Percentiles rank a stretch among this genome's conserved stretches.
Evolutionary conservation across 2,113 vertebrate genomes (phyloP).

Genomic region (Columba livia): DNA sequence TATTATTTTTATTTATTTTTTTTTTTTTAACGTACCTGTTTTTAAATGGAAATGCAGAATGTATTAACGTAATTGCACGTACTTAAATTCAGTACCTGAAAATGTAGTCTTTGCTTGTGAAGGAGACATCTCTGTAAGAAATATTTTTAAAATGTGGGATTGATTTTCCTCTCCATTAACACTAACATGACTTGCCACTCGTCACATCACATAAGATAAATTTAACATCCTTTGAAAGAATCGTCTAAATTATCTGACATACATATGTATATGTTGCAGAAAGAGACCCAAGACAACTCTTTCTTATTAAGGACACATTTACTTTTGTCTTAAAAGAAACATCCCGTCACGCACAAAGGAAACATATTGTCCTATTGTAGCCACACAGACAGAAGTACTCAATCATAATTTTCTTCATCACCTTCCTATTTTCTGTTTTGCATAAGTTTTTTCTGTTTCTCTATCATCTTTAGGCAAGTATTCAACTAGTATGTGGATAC

Average conservation of each 20-base stretch:
- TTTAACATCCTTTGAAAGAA: not conserved
- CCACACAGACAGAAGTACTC: not conserved
- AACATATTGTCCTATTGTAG: not conserved
- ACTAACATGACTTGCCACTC: fast-evolving
- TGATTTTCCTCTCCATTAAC: not conserved
- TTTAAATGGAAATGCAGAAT: not conserved
- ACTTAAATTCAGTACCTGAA: not conserved
- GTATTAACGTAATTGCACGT: not conserved
- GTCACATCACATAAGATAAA: not conserved
- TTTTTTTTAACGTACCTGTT: not conserved
- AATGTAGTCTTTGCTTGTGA: not conserved
- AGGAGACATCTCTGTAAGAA: not conserved
- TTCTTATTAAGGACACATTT: not conserved
- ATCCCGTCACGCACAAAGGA: not conserved
- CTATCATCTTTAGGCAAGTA: not conserved
- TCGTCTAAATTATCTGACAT: not conserved
- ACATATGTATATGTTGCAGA: not conserved
- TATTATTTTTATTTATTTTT: not conserved
- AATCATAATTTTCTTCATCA: not conserved
- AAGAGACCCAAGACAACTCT: not conserved
- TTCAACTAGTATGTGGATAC: not conserved
- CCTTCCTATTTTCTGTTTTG: not conserved
- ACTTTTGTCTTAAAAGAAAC: not conserved
- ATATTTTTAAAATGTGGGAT: not conserved
- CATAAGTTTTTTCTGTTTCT: not conserved